These are phyloP conservation scores for Caenorhabditis sp. DNA, from an alignment of 2,888 invertebrate genomes.

Conservation along the genomic window DNA sequence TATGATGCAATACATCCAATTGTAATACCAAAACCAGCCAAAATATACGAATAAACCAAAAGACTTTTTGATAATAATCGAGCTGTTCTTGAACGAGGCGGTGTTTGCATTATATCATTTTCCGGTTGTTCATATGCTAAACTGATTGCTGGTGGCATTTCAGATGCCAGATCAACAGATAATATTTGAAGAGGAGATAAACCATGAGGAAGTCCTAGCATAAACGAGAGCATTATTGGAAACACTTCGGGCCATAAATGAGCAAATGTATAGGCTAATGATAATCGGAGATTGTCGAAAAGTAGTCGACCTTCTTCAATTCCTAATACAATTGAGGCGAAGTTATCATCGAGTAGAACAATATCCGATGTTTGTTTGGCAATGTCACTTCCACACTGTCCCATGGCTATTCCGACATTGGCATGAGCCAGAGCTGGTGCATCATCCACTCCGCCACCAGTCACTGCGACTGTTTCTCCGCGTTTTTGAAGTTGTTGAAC, in stretches of 20 bases:
- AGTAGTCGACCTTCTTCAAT: slow-evolving; percentile 67
- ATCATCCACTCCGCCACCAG: slow-evolving; percentile 69
- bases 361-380: slow-evolving; percentile 66
- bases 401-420: slow-evolving; percentile 70
- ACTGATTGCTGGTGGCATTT: slow-evolving; percentile 68
- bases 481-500: slow-evolving; percentile 68
- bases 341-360: slow-evolving; percentile 68
- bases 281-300: slow-evolving; percentile 63
- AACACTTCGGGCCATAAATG: slow-evolving; percentile 70
- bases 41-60: slow-evolving; percentile 64
- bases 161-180: slow-evolving; percentile 66
- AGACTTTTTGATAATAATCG: slow-evolving; percentile 56
- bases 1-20: slow-evolving; percentile 66
- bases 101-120: slow-evolving; percentile 66
- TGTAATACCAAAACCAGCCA: slow-evolving; percentile 66
- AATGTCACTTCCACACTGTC: slow-evolving; percentile 59
- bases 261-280: slow-evolving; percentile 67
- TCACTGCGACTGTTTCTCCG: slow-evolving; percentile 67
- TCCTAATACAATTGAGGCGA: slow-evolving; percentile 64
- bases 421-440: slow-evolving; percentile 68
- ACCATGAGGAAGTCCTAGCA: slow-evolving; percentile 66
- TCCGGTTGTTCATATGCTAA: slow-evolving; percentile 70
- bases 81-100: slow-evolving; percentile 56
- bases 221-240: slow-evolving; percentile 67
- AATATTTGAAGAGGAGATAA: slow-evolving; percentile 67